Evolutionary conservation across 2,113 vertebrate genomes (phyloP).

Genomic region (Istiophorus platypterus): DNA sequence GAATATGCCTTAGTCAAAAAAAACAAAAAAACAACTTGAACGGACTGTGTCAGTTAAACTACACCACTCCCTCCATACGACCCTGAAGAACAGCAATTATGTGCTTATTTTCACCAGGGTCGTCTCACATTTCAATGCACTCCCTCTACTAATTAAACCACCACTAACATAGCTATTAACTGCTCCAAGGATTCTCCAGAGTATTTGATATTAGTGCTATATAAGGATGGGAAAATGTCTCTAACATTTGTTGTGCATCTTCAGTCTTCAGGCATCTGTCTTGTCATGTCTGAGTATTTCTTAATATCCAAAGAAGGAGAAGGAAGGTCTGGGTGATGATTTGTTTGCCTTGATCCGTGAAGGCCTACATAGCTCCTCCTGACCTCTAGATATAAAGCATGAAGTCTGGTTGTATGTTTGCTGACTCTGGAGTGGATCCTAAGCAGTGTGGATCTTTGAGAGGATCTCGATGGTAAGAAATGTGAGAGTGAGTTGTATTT

Average conservation of each 20-base stretch:
- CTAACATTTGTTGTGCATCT: conserved; percentile 50
- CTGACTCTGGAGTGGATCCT: conserved; percentile 26
- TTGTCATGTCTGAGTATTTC: conserved; percentile 7
- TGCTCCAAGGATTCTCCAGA: conserved; percentile 52
- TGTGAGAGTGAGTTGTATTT: neutral
- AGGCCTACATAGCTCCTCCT: conserved; percentile 12
- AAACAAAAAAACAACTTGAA: neutral
- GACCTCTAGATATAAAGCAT: conserved; percentile 64
- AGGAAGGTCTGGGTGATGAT: conserved; percentile 36
- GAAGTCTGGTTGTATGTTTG: neutral
- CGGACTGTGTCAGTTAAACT: neutral
- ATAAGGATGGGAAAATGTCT: conserved; percentile 65
- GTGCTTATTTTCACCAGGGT: conserved; percentile 31
- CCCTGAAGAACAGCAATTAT: conserved; percentile 34
- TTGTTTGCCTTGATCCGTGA: conserved; percentile 24
- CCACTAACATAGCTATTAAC: conserved; percentile 44
- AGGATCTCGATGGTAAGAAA: conserved; percentile 53
- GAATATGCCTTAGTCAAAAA: conserved; percentile 2
- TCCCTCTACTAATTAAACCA: conserved; percentile 33
- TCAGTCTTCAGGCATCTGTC: conserved; percentile 44
- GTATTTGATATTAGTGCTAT: conserved; percentile 66
- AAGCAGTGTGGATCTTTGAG: conserved; percentile 22
- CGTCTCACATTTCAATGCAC: conserved; percentile 55
- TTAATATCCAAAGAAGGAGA: conserved; percentile 67
- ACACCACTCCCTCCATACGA: neutral